phyloP scores from a whole-genome alignment of 2,113 vertebrate genomes.

The Lucifuga dentata region DNA sequence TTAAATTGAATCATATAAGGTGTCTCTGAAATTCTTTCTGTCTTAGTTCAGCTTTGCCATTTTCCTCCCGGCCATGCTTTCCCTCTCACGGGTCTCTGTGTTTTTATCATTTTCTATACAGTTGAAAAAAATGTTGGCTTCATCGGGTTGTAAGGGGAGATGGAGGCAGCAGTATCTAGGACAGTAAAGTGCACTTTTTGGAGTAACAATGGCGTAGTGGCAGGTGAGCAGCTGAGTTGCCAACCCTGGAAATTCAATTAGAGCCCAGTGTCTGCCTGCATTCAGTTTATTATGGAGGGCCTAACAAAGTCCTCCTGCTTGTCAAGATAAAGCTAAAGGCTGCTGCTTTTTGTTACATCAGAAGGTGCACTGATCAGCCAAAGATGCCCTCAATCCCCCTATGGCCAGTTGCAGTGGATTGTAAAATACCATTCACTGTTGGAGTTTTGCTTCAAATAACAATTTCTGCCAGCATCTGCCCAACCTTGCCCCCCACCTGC shows the following conservation, averaged over 20 bases:
- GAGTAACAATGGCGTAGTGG: constrained; percentile 48
- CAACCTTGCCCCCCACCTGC: constrained; percentile 18
- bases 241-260: constrained; percentile 68
- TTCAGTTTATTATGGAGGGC: constrained; percentile 63
- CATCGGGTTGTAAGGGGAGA: constrained; percentile 1
- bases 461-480: constrained; percentile 40
- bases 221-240: constrained; percentile 67
- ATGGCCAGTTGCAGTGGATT: constrained; percentile 29
- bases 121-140: constrained; percentile 12
- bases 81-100: constrained; percentile 9
- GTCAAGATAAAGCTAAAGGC: constrained; percentile 60
- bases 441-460: constrained; percentile 57
- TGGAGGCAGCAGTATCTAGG: constrained; percentile 29
- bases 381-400: constrained; percentile 40
- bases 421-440: constrained; percentile 42
- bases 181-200: constrained; percentile 23
- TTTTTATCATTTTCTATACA: constrained; percentile 2
- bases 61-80: not conserved
- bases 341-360: constrained; percentile 60
- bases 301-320: constrained; percentile 66
- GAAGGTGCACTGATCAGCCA: constrained; percentile 20
- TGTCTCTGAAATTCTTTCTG: not conserved
- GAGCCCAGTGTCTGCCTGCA: constrained; percentile 47
- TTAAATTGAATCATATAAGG: not conserved
- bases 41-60: not conserved